Percentiles rank a stretch among this genome's conserved stretches.
phyloP scores from a whole-genome alignment of 2,797 vertebrate genomes.

The Takifugu rubripes region DNA sequence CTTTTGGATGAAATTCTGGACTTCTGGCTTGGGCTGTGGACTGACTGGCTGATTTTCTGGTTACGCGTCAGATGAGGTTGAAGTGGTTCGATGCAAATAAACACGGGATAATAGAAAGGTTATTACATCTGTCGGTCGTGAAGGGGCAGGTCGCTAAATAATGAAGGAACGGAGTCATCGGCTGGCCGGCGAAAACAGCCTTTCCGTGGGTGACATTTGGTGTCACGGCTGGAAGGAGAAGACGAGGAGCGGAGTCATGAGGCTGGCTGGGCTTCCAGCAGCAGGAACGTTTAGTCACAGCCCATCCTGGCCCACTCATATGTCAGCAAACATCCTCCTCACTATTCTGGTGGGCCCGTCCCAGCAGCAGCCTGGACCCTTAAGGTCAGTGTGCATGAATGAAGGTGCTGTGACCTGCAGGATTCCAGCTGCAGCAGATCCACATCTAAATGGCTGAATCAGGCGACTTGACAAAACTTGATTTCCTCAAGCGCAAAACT shows the following conservation, averaged over 20 bases:
- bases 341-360: constrained; percentile 43
- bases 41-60: no score
- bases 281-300: constrained; percentile 56
- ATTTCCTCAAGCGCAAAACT: no score
- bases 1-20: background rate
- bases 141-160: no score
- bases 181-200: no score
- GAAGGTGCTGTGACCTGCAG: background rate
- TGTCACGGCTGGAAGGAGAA: constrained; percentile 4
- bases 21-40: background rate
- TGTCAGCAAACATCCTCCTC: constrained; percentile 61
- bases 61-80: no score
- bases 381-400: no score
- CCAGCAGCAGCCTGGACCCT: constrained; percentile 17
- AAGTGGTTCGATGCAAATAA: no score
- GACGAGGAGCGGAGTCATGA: constrained; percentile 36
- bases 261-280: constrained; percentile 52
- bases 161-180: no score
- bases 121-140: no score
- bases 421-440: background rate
- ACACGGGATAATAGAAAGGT: no score
- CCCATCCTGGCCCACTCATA: constrained; percentile 50
- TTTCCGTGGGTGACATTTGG: constrained; percentile 8
- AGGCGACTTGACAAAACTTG: background rate
- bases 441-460: background rate